phyloP scores from a whole-genome alignment of 2,888 invertebrate genomes.

The Lasioglossum oenotherae region DNA sequence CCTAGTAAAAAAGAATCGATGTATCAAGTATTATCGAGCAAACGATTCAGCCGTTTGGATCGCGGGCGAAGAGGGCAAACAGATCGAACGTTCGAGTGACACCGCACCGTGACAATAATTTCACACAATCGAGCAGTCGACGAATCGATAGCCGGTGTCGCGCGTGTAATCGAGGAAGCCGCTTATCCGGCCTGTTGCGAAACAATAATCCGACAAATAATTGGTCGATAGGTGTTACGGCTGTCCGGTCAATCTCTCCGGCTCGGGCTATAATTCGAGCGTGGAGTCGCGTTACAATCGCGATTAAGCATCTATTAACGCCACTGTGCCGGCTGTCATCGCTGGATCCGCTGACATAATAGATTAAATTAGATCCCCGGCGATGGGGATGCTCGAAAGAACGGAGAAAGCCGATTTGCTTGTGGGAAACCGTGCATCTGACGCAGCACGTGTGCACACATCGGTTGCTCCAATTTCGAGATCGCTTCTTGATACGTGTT shows the following conservation, averaged over 20 bases:
- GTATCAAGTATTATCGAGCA: background rate
- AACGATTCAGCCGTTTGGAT: constrained; percentile 37
- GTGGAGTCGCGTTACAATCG: constrained; percentile 44
- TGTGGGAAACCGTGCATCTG: constrained; percentile 49
- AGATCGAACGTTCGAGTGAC: constrained; percentile 23
- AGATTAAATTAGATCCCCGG: constrained; percentile 45
- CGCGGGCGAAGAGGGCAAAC: constrained; percentile 13
- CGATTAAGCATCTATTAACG: constrained; percentile 47
- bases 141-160: constrained; percentile 43
- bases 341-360: constrained; percentile 31
- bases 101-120: constrained; percentile 45
- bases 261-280: constrained; percentile 41
- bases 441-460: constrained; percentile 23
- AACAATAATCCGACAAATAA: constrained; percentile 65
- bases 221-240: constrained; percentile 55
- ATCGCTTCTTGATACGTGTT: constrained; percentile 28
- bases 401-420: constrained; percentile 30
- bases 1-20: background rate
- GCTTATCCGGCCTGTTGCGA: constrained; percentile 59
- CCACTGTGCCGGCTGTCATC: constrained; percentile 18
- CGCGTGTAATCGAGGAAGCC: constrained; percentile 61
- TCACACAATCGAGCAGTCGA: background rate
- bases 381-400: constrained; percentile 40
- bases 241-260: constrained; percentile 44
- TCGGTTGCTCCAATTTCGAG: constrained; percentile 8